Base-by-base conservation (phyloP, 2,888 invertebrate species). In the Xanthostigma xanthostigma region DNA sequence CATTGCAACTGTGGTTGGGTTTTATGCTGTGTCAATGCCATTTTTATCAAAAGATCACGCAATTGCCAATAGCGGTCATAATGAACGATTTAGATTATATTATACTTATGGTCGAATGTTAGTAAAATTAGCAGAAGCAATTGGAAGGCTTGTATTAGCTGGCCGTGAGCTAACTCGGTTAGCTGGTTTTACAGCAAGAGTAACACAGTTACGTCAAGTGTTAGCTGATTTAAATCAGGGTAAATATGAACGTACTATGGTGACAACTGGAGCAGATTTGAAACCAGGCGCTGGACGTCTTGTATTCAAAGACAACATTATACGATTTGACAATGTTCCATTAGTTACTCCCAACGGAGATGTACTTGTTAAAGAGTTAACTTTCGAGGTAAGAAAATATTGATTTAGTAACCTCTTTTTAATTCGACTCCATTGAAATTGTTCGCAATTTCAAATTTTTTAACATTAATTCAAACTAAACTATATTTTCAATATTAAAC, bases 311-410 rank as follows among this genome's bases (percentile, higher is more conserved):
- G 93, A 96, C 65, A 88, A 93, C 62, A 66, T 95, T 12, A 94
- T 91, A 60, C 80, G 82, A 54, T 96, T 98, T 69, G 89, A 95
- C 53, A 73, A 78, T 51, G 97, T 98, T 17, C 96, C 97, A 3
- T 73, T 98, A 48, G 86, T 97, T 27, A 98, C 98, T 1, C 98
- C 98, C 2, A 97, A 96, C 62, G 97, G 97, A 0, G 97, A 98
- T 65, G 75, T 97, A 9, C 79, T 98, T 39, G 81, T 97, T 37
- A 80, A 84, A 58, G 90, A 92, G 58, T 71, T 97, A 11, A 78
- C 77, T 41, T 92, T 98, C 61, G 92, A 94, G 76, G 94, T 93
- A 47, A 81, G 69, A 27, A 27, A 27, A 13, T 45, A 3, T 17
- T 45, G 17, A 10, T 42, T 47, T 12, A 40, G 12, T n/a, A 45